Conservation (phyloP, 2,888 invertebrate species). For the Bimastos eiseni region DNA sequence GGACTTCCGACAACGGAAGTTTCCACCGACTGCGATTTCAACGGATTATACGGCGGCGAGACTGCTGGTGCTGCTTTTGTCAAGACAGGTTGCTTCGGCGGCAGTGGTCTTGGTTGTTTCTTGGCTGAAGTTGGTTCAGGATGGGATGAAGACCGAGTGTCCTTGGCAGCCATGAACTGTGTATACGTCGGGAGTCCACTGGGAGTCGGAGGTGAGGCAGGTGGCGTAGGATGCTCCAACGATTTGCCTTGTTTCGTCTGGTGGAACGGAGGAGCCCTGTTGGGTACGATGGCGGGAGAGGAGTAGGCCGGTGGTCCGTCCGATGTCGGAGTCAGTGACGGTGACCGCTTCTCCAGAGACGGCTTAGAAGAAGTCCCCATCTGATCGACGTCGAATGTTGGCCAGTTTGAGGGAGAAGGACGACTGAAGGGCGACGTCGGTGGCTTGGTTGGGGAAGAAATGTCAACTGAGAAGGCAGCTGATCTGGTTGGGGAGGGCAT, state of each 20-base stretch:
- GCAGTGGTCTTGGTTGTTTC: background rate
- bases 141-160: background rate
- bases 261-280: background rate
- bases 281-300: background rate
- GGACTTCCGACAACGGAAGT: background rate
- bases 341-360: background rate
- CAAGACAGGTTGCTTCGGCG: background rate
- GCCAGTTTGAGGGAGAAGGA: background rate
- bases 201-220: background rate
- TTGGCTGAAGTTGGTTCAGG: background rate
- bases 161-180: background rate
- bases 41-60: background rate
- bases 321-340: background rate
- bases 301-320: too few species aligned
- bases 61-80: background rate
- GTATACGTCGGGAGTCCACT: background rate
- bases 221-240: background rate
- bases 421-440: background rate
- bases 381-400: background rate
- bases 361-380: background rate
- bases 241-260: background rate
- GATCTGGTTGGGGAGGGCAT: background rate
- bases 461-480: background rate
- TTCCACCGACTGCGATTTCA: background rate
- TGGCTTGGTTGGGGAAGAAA: background rate